Evolutionary conservation across 2,113 vertebrate species (phyloP).

Genomic region (Dicerorhinus sumatrensis): DNA sequence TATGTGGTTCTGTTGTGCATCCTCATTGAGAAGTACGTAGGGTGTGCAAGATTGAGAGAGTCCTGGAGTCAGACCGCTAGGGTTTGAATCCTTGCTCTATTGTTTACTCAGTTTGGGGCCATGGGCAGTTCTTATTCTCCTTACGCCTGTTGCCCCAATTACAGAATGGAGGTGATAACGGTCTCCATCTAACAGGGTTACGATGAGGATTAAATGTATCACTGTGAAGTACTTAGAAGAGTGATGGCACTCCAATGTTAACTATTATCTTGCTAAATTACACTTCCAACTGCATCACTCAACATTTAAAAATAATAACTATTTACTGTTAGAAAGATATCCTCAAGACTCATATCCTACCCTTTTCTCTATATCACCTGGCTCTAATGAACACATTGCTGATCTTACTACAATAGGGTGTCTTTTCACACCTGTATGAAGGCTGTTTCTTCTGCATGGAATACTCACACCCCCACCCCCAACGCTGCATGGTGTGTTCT

Average conservation of each 20-base stretch:
- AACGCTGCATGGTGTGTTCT: background rate
- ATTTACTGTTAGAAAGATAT: background rate
- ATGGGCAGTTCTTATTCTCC: background rate
- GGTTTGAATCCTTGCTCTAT: background rate
- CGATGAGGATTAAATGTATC: background rate
- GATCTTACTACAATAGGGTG: background rate
- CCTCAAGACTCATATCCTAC: background rate
- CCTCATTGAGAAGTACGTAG: background rate
- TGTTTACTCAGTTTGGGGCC: background rate
- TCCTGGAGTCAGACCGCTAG: background rate
- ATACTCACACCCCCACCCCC: background rate
- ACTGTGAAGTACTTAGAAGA: background rate
- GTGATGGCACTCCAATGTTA: background rate
- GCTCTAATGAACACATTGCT: background rate
- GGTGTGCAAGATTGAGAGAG: background rate
- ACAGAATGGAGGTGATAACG: background rate
- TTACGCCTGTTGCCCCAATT: background rate
- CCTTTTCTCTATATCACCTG: background rate
- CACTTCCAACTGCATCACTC: background rate
- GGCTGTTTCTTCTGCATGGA: background rate
- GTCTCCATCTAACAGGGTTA: background rate
- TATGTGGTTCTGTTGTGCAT: background rate
- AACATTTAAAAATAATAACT: slow-evolving; percentile 2
- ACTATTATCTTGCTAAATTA: background rate
- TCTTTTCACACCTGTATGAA: background rate